Conservation (phyloP, 2,888 invertebrate species). For the Patella depressa region DNA sequence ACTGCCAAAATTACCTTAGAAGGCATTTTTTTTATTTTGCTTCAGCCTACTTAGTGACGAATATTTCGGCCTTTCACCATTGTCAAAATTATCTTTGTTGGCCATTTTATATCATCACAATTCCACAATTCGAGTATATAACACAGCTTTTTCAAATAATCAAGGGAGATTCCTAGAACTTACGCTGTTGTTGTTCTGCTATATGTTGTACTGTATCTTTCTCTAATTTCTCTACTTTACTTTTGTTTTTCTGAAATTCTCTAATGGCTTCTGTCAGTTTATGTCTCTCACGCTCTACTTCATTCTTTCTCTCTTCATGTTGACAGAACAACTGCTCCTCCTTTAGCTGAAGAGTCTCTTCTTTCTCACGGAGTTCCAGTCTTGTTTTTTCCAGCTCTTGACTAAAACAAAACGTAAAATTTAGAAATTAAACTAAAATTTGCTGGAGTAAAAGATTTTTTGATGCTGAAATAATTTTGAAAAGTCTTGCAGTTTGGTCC, state of each 20-base stretch:
- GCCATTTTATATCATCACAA: no score
- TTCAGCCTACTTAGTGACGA: no score
- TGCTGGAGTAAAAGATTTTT: no score
- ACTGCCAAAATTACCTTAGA: no score
- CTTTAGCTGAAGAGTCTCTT: conserved; percentile 48
- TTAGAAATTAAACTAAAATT: no score
- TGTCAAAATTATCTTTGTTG: no score
- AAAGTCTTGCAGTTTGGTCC: no score
- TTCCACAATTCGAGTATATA: no score
- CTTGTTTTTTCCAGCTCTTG: conserved; percentile 51
- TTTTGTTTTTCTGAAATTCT: conserved; percentile 45
- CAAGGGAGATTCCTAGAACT: conserved; percentile 28
- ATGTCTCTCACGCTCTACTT: conserved; percentile 56
- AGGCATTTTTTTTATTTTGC: no score
- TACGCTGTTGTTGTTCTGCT: conserved; percentile 54
- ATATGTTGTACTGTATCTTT: conserved; percentile 47
- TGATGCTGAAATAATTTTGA: no score
- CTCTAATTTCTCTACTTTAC: conserved; percentile 48
- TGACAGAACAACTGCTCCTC: conserved; percentile 55
- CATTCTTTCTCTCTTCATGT: conserved; percentile 52
- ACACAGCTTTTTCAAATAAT: no score
- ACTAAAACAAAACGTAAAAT: conserved; percentile 36
- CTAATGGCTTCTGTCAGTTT: conserved; percentile 46
- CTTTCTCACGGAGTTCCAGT: conserved; percentile 49
- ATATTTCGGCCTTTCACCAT: no score